phyloP scores from a whole-genome alignment of 2,888 invertebrate species.

The Pterobdella sp. region DNA sequence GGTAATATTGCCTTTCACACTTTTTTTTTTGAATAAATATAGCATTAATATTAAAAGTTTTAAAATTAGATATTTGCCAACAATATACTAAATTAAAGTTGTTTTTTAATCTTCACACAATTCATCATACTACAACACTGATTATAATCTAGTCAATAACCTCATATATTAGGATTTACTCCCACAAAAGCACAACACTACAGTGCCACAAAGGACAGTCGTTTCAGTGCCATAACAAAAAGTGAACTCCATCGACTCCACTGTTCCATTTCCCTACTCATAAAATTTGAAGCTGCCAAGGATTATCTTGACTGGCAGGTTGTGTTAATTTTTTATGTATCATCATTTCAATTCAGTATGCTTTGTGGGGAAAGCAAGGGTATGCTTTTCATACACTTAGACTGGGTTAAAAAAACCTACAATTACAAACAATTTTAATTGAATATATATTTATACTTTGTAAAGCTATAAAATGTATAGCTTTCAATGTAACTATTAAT shows the following conservation, averaged over 20 bases:
- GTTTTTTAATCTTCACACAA: background rate
- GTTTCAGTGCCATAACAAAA: conserved; percentile 85
- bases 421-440: too few relatives aligned
- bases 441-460: too few relatives aligned
- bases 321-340: too few relatives aligned
- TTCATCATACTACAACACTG: background rate
- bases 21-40: background rate
- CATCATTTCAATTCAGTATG: too few relatives aligned
- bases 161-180: background rate
- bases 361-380: too few relatives aligned
- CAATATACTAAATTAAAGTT: too few relatives aligned
- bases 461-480: too few relatives aligned
- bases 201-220: conserved; percentile 92
- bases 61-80: background rate
- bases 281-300: conserved; percentile 88
- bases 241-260: conserved; percentile 86
- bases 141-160: background rate
- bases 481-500: too few relatives aligned
- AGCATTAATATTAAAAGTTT: too few relatives aligned
- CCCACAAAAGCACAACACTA: background rate
- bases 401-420: too few relatives aligned
- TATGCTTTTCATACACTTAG: too few relatives aligned
- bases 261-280: conserved; percentile 89
- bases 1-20: background rate
- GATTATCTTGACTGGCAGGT: conserved; percentile 96